Percentiles rank a stretch among this genome's conserved stretches.
phyloP scores from a whole-genome alignment of 1,140 invertebrate species.

The Penaeus chinensis region DNA sequence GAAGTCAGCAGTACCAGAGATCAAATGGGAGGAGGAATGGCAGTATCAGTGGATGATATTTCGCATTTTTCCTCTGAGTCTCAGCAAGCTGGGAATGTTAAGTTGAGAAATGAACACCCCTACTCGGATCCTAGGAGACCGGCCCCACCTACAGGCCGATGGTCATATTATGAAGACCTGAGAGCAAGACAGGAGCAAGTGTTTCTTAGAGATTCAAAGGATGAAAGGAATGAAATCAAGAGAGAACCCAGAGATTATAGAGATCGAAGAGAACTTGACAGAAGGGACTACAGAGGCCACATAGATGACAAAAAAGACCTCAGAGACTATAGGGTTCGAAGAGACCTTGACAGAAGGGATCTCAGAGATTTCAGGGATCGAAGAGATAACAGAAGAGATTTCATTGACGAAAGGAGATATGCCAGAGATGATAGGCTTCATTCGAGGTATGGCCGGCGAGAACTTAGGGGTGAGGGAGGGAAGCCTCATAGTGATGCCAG shows the following conservation, averaged over 20 bases:
- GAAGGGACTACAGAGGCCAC: background rate
- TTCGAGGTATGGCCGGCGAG: too few relatives aligned
- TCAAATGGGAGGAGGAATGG: too few relatives aligned
- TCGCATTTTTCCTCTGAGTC: too few relatives aligned
- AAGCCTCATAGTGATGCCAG: too few relatives aligned
- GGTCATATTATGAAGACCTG: too few relatives aligned
- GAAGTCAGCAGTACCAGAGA: too few relatives aligned
- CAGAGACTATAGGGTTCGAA: background rate
- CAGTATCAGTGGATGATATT: too few relatives aligned
- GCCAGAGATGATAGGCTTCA: background rate
- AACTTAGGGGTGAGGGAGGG: background rate
- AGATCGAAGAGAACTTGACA: slow-evolving; percentile 8
- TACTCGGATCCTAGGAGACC: too few relatives aligned
- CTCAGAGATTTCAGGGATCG: background rate
- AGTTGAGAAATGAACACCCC: too few relatives aligned
- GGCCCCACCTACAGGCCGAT: too few relatives aligned
- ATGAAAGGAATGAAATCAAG: background rate
- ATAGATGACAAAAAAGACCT: background rate
- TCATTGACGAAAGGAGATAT: background rate
- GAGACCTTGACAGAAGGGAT: background rate
- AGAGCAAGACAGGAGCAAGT: too few relatives aligned
- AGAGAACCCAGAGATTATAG: background rate
- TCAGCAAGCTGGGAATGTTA: too few relatives aligned
- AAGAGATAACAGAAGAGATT: background rate
- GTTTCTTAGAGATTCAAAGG: background rate